phyloP scores from a whole-genome alignment of 2,113 vertebrate genomes.

The Typhlomys cinereus region DNA sequence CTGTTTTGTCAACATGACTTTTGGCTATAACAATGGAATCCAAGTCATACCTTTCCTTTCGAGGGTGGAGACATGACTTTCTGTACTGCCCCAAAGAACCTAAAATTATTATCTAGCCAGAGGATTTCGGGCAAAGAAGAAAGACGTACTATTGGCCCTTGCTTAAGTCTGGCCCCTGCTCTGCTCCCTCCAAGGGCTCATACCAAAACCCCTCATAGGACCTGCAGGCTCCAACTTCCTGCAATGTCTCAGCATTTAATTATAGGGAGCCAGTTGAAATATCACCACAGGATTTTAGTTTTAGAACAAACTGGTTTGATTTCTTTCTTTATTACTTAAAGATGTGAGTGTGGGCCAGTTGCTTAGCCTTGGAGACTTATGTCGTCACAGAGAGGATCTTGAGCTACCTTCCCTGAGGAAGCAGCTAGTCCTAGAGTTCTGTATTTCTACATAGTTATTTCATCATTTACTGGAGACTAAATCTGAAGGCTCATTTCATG shows the following conservation, averaged over 20 bases:
- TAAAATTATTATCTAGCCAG: too few species aligned
- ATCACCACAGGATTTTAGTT: conserved; percentile 73
- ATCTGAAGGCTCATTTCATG: conserved; percentile 79
- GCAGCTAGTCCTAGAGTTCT: conserved; percentile 79
- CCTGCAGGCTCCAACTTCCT: neutral
- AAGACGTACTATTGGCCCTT: too few species aligned
- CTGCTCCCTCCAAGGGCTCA: neutral
- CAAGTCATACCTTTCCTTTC: too few species aligned
- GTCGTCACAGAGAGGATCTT: conserved; percentile 61
- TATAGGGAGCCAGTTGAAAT: conserved; percentile 64
- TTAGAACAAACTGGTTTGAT: conserved; percentile 74
- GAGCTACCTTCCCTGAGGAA: conserved; percentile 69
- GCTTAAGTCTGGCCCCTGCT: neutral
- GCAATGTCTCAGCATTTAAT: conserved; percentile 62
- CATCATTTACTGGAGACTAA: conserved; percentile 79
- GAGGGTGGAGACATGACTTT: too few species aligned
- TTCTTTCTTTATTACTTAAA: conserved; percentile 76
- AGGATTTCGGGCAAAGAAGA: too few species aligned
- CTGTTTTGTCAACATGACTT: too few species aligned
- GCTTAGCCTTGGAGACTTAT: conserved; percentile 65
- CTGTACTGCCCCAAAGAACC: too few species aligned
- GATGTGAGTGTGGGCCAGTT: conserved; percentile 68
- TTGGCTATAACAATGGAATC: too few species aligned
- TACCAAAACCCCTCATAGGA: conserved; percentile 58
- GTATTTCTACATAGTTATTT: conserved; percentile 81